Evolutionary conservation across 2,113 vertebrate genomes (phyloP).

Genomic region (Onychostoma macrolepis): DNA sequence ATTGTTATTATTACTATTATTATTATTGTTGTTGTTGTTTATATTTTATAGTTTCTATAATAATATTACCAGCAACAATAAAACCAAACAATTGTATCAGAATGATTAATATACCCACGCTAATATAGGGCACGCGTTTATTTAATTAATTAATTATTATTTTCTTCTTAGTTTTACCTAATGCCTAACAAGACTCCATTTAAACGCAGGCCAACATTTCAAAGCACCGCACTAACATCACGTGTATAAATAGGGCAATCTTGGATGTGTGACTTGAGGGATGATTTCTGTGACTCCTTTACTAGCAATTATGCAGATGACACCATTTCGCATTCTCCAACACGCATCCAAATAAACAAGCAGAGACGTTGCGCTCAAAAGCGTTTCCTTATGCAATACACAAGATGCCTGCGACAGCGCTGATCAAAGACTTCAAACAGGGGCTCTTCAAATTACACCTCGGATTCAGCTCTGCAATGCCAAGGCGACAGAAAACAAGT

Average conservation of each 20-base stretch:
- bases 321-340: slow-evolving; percentile 72
- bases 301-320: slow-evolving; percentile 76
- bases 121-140: not conserved
- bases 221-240: slow-evolving; percentile 18
- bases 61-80: not conserved
- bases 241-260: slow-evolving; percentile 61
- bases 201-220: slow-evolving; percentile 41
- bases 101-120: not conserved
- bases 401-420: slow-evolving; percentile 69
- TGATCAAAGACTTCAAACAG: slow-evolving; percentile 85
- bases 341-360: slow-evolving; percentile 67
- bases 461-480: slow-evolving; percentile 83
- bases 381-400: slow-evolving; percentile 68
- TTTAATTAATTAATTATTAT: not conserved
- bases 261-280: slow-evolving; percentile 64
- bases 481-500: slow-evolving; percentile 77
- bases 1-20: not conserved
- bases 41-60: not conserved
- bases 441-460: slow-evolving; percentile 83
- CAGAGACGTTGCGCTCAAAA: slow-evolving; percentile 67
- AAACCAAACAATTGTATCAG: not conserved
- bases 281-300: slow-evolving; percentile 68
- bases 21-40: not conserved
- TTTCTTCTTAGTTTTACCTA: not conserved
- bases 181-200: slow-evolving; percentile 49